Evolutionary conservation across 2,888 invertebrate genomes (phyloP), one percentile per base, ranked within the genome.

Genomic region (Pollenia amentaria): DNA sequence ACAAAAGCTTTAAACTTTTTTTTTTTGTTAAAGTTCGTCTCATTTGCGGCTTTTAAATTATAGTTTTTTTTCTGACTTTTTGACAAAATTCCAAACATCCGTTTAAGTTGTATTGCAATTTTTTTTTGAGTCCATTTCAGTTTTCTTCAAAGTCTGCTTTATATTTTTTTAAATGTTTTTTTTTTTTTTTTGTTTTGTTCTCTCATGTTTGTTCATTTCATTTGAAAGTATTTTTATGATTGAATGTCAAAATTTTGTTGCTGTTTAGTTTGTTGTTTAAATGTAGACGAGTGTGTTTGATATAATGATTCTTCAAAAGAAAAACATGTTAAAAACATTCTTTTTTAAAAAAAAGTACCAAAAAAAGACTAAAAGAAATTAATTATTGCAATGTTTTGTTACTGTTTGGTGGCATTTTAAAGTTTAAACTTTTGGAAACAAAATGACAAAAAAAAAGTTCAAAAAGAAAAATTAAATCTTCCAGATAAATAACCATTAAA

Each of bases 31-130:
- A 80, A 65, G 67, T 79, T 87, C 84, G 80, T 73, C 80, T 87
- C 87, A 87, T 87, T 87, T 87, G 87, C 83, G 87, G 87, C 87
- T 87, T 87, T 83, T 80, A 80, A 87, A 87, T 87, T 55, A 72
- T 84, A 77, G 51, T 75, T 29, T 29, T 29, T 29, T 80, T 57
- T 62, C 67, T 75, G 53, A 83, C 79, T 87, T 29, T 29, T 87
- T 87, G 84, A 81, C 87, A 84, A 87, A 88, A 88, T 88, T 88
- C 87, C 88, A 87, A 87, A 87, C 86, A 88, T 87, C 87, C 87
- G 88, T 86, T 88, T 87, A 83, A 78, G 83, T 69, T 88, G 80
- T 84, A 75, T 51, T 77, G 46, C 51, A 76, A 18, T 84, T 82
- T 69, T 83, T 77, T 76, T 75, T 55, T 69, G n/a, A 11, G 48